phyloP scores from a whole-genome alignment of 2,888 invertebrate genomes.

The Branchellion lobata region DNA sequence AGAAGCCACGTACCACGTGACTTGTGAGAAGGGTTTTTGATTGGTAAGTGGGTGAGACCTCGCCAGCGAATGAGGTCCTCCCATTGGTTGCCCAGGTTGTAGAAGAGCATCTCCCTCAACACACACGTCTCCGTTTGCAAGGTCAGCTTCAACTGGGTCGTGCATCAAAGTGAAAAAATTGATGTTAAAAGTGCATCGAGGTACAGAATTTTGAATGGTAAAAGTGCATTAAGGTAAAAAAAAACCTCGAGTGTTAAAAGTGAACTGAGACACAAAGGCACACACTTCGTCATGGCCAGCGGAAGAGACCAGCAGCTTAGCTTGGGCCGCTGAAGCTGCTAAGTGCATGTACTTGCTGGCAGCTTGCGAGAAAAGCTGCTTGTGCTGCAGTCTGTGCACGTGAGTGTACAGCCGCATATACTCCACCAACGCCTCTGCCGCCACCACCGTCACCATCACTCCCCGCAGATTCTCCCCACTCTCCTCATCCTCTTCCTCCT shows the following conservation, averaged over 20 bases:
- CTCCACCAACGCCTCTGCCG: background rate
- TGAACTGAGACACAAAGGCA: no score
- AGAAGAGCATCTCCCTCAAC: constrained; percentile 51
- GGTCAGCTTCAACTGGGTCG: constrained; percentile 44
- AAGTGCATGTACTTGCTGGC: background rate
- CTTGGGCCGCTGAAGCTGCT: background rate
- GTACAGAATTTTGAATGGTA: no score
- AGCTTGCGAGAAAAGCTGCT: background rate
- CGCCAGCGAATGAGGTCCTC: constrained; percentile 49
- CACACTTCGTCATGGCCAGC: background rate
- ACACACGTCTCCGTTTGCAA: constrained; percentile 52
- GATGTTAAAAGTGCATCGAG: no score
- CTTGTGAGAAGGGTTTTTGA: background rate
- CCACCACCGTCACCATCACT: no score
- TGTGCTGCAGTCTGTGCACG: background rate
- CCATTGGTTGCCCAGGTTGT: constrained; percentile 51
- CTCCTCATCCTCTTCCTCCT: background rate
- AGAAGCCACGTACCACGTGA: no score
- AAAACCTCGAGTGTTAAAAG: no score
- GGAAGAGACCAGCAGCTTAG: background rate
- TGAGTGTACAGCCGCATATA: background rate
- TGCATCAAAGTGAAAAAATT: background rate
- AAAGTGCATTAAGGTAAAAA: no score
- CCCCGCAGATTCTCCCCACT: background rate
- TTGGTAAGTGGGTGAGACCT: constrained; percentile 47